A percentile compares a stretch with the other conserved stretches of the same genome.
Evolutionary conservation across 2,888 invertebrate genomes (phyloP).

Genomic region (Lepidocyrtinus sp.): DNA sequence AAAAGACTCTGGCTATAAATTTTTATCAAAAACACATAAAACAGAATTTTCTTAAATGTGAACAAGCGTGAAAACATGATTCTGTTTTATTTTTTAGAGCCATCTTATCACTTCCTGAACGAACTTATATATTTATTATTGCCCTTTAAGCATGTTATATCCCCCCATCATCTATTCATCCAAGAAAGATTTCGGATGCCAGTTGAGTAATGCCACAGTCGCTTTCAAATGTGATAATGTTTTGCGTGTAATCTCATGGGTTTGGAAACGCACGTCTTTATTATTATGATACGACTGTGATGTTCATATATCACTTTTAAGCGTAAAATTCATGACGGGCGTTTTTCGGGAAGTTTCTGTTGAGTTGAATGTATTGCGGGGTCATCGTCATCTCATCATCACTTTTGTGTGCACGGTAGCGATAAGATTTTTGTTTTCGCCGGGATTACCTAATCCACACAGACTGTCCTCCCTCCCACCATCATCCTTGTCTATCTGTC

Average conservation of each 20-base stretch:
- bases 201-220: not conserved
- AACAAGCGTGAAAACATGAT: constrained; percentile 57
- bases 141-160: not conserved
- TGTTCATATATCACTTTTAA: no score
- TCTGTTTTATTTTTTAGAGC: constrained; percentile 43
- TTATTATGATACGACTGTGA: constrained; percentile 42
- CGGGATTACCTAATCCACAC: no score
- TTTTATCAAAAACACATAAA: constrained; percentile 35
- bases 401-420: no score
- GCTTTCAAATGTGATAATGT: not conserved
- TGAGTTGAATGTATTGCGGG: no score
- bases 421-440: no score
- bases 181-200: not conserved
- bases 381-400: no score
- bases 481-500: not conserved
- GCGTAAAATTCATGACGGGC: no score
- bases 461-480: no score
- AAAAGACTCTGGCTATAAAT: not conserved
- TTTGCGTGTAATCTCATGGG: not conserved
- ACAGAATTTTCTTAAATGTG: constrained; percentile 9
- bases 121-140: not conserved
- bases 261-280: constrained; percentile 15
- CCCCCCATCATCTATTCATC: not conserved
- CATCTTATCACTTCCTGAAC: constrained; percentile 38
- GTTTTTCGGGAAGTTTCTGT: no score